Conservation (phyloP, 2,888 invertebrate genomes). For the Phengaris alcon region DNA sequence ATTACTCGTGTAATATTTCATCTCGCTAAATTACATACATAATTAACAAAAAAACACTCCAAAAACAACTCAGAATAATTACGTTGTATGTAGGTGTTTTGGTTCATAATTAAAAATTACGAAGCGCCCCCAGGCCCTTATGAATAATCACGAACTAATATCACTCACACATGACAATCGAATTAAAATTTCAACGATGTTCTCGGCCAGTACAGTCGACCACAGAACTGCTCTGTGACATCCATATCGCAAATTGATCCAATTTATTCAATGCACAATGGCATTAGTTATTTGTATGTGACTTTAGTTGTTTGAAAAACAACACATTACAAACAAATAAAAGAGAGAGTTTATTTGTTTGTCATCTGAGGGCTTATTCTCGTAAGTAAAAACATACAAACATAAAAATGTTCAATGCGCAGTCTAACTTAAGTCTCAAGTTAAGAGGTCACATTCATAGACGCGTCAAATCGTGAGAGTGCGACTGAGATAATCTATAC, state of each 20-base stretch:
- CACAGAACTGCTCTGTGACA: background rate
- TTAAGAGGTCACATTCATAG: too few species aligned
- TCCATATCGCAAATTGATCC: background rate
- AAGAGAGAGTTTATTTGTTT: too few species aligned
- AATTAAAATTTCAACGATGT: conserved; percentile 41
- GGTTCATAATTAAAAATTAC: conserved; percentile 29
- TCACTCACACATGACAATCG: conserved; percentile 36
- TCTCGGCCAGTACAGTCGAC: conserved; percentile 30
- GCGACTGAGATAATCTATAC: too few species aligned
- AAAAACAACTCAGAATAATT: conserved; percentile 19
- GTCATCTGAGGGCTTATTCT: too few species aligned
- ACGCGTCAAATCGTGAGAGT: too few species aligned
- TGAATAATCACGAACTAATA: conserved; percentile 32
- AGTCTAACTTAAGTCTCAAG: too few species aligned
- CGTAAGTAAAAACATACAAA: too few species aligned
- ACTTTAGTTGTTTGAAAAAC: background rate
- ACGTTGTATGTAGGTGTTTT: conserved; percentile 17
- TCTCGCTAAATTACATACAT: background rate
- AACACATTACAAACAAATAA: too few species aligned
- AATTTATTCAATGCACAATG: background rate
- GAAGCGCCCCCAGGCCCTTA: conserved; percentile 21
- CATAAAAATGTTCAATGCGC: too few species aligned
- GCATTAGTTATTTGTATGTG: background rate
- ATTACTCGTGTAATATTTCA: background rate
- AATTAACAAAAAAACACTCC: background rate